Evolutionary conservation across 2,888 invertebrate species (phyloP).

Genomic region (Sisyra terminalis): DNA sequence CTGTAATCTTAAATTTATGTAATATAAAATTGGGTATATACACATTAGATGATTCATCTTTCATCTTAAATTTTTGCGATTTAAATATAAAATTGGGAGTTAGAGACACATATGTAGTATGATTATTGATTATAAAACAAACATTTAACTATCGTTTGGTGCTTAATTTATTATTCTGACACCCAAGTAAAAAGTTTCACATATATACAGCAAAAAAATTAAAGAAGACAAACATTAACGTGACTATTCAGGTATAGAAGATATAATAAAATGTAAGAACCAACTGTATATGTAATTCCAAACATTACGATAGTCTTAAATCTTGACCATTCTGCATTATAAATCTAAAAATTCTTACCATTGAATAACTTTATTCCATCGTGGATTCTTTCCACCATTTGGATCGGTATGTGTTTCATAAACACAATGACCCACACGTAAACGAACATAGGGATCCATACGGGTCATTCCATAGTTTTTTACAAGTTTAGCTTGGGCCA

Average conservation of each 20-base stretch:
- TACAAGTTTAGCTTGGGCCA: slow-evolving; percentile 78
- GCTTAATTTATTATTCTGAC: too few relatives aligned
- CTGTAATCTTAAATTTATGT: too few relatives aligned
- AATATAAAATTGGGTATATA: too few relatives aligned
- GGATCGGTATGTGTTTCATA: slow-evolving; percentile 92
- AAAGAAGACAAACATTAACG: background rate
- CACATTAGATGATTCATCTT: too few relatives aligned
- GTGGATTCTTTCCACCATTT: slow-evolving; percentile 87
- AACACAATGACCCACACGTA: slow-evolving; percentile 84
- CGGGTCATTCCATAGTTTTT: slow-evolving; percentile 90
- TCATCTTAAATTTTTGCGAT: too few relatives aligned
- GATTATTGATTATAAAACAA: too few relatives aligned
- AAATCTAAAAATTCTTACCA: slow-evolving; percentile 37
- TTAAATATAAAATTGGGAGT: too few relatives aligned
- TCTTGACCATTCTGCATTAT: background rate
- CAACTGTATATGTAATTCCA: background rate
- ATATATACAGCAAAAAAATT: background rate
- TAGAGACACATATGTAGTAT: too few relatives aligned
- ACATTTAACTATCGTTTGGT: too few relatives aligned
- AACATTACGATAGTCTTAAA: background rate
- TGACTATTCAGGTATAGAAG: slow-evolving; percentile 13
- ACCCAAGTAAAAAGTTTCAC: too few relatives aligned
- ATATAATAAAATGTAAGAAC: slow-evolving; percentile 3
- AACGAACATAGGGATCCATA: slow-evolving; percentile 91
- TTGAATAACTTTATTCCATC: slow-evolving; percentile 91